Evolutionary conservation across 1,140 invertebrate species (phyloP), one percentile per base, ranked within the genome.

Genomic region (Oryctes rhinoceros): DNA sequence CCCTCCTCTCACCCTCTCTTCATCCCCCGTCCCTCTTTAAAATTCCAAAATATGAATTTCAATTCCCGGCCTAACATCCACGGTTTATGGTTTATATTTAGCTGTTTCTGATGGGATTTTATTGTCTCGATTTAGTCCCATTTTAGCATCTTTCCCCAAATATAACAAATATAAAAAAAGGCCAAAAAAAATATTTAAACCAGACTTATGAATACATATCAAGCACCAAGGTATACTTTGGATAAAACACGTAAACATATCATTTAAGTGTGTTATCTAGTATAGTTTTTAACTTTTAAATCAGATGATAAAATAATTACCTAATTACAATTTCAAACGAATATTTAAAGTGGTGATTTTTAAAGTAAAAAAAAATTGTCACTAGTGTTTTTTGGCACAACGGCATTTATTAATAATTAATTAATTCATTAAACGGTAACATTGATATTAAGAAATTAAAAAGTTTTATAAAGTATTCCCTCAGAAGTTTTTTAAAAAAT

Each of bases 141-240:
- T 48, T 10, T 48, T 47, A n/a, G n/a, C 30, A 6, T 9, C 15
- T 48, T 13, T 35, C 6, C 35, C 35, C 10, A 10, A 44, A 39
- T 53, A 37, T 48, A 78, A 44, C 5, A 75, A 75, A 39, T 35
- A 78, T 6, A 44, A 37, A 76, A 15, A 48, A 18, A 37, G 44
- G 39, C n/a, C n/a, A 76, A 76, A 77, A 82, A 65, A 78, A 80
- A 44, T 59, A 78, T 80, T 48, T 79, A 80, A 83, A 82, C 79
- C 81, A 83, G 80, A 85, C 83, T 84, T 85, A 84, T 82, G 81
- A 83, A 84, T 83, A 85, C 82, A 85, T 85, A 85, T 85, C 84
- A 84, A 83, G 81, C 80, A 83, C 81, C 84, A 83, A 83, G 74
- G 77, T 83, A 81, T 80, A 81, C 80, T 83, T 81, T 84, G 79